Percentiles rank a stretch among this genome's conserved stretches.
These are phyloP conservation scores for Daktulosphaira vitifoliae DNA, from an alignment of 1,140 invertebrate genomes.

Conservation along the genomic window DNA sequence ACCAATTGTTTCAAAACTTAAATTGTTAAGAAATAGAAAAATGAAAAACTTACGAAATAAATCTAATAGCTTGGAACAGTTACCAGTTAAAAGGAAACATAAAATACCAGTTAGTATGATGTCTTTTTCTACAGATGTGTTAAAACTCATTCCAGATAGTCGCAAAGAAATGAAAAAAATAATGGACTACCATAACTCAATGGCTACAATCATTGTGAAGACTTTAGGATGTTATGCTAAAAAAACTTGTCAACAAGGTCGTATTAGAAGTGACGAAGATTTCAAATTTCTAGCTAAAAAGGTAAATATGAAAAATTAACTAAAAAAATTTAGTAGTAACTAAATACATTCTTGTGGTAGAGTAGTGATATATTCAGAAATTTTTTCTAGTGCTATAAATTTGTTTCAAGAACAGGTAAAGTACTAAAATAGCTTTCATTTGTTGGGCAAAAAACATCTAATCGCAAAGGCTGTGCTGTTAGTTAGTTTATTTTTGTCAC, in stretches of 20 bases:
- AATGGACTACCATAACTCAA: conserved; percentile 22
- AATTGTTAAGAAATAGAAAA: conserved; percentile 8
- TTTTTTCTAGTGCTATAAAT: too few species aligned
- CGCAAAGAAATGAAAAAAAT: conserved; percentile 24
- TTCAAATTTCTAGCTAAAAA: conserved; percentile 28
- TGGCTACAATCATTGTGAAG: conserved; percentile 19
- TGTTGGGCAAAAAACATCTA: too few species aligned
- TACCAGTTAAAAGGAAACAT: conserved; percentile 19
- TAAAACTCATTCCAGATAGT: conserved; percentile 27
- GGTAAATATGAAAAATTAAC: background rate
- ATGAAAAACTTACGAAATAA: background rate
- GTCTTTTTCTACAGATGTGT: conserved; percentile 21
- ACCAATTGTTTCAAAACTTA: conserved; percentile 23
- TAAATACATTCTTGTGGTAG: background rate
- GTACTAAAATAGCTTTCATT: too few species aligned
- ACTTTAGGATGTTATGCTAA: conserved; percentile 21
- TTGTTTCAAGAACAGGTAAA: too few species aligned
- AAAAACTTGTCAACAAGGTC: conserved; percentile 25
- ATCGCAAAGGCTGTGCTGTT: too few species aligned
- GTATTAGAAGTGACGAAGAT: conserved; percentile 21
- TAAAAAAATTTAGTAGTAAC: too few species aligned
- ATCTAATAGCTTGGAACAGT: background rate
- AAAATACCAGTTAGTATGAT: conserved; percentile 21
- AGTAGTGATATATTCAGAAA: background rate
- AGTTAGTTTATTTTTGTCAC: too few species aligned